phyloP scores from a whole-genome alignment of 2,797 vertebrate species.

The Labeo calbasu region DNA sequence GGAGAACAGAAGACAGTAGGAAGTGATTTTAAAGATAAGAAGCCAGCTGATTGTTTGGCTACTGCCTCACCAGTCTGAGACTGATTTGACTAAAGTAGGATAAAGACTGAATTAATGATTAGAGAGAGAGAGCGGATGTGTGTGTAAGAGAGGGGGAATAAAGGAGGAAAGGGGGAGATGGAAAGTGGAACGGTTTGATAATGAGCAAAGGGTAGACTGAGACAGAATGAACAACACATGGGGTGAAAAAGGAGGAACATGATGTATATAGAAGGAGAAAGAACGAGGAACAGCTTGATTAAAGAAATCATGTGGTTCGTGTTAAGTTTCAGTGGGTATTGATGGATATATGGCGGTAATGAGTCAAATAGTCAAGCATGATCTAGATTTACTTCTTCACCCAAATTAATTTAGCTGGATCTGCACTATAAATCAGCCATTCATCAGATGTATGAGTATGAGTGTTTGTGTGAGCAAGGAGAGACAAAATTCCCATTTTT shows the following conservation, averaged over 20 bases:
- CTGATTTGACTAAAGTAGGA: slow-evolving; percentile 52
- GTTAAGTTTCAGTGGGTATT: slow-evolving; percentile 19
- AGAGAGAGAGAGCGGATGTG: background rate
- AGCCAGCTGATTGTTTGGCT: slow-evolving; percentile 37
- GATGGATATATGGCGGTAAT: background rate
- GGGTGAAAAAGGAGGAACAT: slow-evolving; percentile 15
- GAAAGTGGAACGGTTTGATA: slow-evolving; percentile 33
- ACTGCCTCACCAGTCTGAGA: slow-evolving; percentile 30
- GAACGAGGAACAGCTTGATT: slow-evolving; percentile 29
- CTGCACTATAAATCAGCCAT: background rate
- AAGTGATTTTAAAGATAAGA: slow-evolving; percentile 56
- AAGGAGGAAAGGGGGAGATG: slow-evolving; percentile 4
- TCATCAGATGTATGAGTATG: background rate
- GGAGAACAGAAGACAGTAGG: slow-evolving; percentile 50
- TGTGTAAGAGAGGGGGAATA: background rate
- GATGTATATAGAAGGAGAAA: background rate
- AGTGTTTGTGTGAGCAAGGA: background rate
- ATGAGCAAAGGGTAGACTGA: slow-evolving; percentile 33
- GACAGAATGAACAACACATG: slow-evolving; percentile 32
- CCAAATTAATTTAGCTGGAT: slow-evolving; percentile 4
- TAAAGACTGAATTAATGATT: slow-evolving; percentile 16
- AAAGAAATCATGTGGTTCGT: slow-evolving; percentile 12
- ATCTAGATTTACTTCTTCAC: background rate
- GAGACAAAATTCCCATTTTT: background rate
- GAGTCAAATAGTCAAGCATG: background rate